Evolutionary conservation across 35 echinoderm and acorn worm species (phyloP).

Genomic region (Anneissia japonica): DNA sequence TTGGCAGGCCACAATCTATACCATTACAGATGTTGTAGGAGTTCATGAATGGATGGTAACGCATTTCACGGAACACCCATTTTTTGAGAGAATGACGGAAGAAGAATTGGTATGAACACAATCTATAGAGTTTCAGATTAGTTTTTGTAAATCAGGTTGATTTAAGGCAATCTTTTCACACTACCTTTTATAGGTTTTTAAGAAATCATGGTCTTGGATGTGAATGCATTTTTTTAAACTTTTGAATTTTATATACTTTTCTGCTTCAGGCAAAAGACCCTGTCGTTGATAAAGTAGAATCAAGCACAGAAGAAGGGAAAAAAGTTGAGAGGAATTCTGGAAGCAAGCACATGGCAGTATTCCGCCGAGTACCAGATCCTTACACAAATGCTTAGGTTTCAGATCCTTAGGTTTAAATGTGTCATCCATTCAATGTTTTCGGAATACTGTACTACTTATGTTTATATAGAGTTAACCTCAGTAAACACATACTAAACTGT

Average conservation of each 20-base stretch:
- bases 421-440: too few species aligned
- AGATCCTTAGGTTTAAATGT: too few species aligned
- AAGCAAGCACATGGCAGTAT: slow-evolving; percentile 70
- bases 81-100: slow-evolving; percentile 63
- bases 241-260: not conserved
- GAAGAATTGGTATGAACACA: slow-evolving; percentile 56
- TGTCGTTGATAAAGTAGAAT: slow-evolving; percentile 47
- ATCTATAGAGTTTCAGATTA: not conserved
- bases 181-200: not conserved
- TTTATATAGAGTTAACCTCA: too few species aligned
- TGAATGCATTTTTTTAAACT: not conserved
- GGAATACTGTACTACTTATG: too few species aligned
- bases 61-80: slow-evolving; percentile 79
- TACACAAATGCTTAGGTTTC: not conserved
- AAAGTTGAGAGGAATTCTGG: slow-evolving; percentile 92
- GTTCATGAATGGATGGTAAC: slow-evolving; percentile 77
- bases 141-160: not conserved
- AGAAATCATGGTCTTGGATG: not conserved
- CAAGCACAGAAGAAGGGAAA: slow-evolving; percentile 94
- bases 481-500: too few species aligned
- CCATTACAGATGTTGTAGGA: slow-evolving; percentile 89
- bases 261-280: slow-evolving; percentile 65
- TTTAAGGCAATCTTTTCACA: not conserved
- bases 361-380: slow-evolving; percentile 60
- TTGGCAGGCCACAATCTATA: slow-evolving; percentile 80